These are phyloP conservation scores for Marcusenius ussheri DNA, from an alignment of 2,113 vertebrate genomes.

Conservation along the genomic window DNA sequence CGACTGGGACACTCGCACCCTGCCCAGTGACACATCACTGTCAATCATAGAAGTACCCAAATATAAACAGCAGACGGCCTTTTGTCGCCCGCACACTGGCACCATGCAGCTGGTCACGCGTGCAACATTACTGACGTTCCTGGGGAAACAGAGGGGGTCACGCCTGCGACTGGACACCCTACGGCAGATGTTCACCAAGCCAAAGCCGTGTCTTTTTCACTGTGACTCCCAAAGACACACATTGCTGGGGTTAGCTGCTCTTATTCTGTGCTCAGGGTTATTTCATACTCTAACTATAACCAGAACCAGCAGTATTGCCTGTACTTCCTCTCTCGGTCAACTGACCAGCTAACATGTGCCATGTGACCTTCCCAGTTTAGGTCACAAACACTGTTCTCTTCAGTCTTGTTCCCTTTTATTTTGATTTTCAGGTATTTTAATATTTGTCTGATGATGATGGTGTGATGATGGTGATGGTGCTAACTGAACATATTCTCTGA, in stretches of 20 bases:
- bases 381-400: not conserved
- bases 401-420: not conserved
- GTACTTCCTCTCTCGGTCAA: not conserved
- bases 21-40: not conserved
- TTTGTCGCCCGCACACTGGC: not conserved
- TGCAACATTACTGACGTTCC: not conserved
- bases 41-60: not conserved
- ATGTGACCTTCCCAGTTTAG: not conserved
- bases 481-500: not conserved
- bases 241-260: not conserved
- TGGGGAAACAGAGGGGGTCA: not conserved
- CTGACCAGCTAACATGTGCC: not conserved
- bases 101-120: not conserved
- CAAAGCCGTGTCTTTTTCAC: not conserved
- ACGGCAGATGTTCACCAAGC: not conserved
- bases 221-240: not conserved
- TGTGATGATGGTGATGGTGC: not conserved
- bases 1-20: not conserved
- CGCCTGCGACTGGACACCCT: not conserved
- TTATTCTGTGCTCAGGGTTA: not conserved
- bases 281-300: not conserved
- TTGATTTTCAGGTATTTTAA: not conserved
- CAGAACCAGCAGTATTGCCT: not conserved
- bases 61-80: not conserved
- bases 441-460: not conserved